Evolutionary conservation across 2,113 vertebrate species (phyloP), one percentile per base, ranked within the genome.

Genomic region (Ceyx margarethae): DNA sequence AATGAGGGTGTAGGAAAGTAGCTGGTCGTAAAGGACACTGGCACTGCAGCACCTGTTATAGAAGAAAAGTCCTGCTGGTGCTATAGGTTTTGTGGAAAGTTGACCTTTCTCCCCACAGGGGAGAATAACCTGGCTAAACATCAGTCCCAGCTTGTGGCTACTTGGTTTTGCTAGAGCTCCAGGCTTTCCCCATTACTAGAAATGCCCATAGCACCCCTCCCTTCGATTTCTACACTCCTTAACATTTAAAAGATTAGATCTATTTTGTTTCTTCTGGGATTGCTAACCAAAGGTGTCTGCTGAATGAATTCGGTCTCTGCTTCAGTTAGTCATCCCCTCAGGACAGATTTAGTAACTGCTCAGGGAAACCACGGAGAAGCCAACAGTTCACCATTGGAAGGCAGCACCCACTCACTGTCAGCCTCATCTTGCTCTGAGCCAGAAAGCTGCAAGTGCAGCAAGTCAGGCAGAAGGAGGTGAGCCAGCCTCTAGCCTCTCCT

Each of bases 271-370:
- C 94, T 93, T 96, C 89, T 54, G 48, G 87, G 90, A 77, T 35
- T 73, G 94, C 95, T 85, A 96, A 91, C 37, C 75, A 67, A 80
- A 85, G 91, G 89, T 71, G 87, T 85, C 91, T 94, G 89, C 84
- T 96, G 92, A 95, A 94, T 93, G 95, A 95, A 87, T 93, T 60
- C 92, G 91, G 75, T 94, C 95, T 87, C 91, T 66, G 96, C 92
- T 92, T 85, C 9, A 1, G 84, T 96, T 96, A 96, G 96, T 96
- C 96, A 96, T 96, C 64, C 91, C 86, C 81, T 54, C 75, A 76
- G 89, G 89, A 91, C 73, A 85, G 89, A 96, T 95, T 96, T 96
- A 94, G 95, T 72, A 94, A 91, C 92, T 48, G 94, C 91, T 92
- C 46, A 69, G 95, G 95, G 94, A 94, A 96, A 95, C 81, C 78